These are phyloP conservation scores for Saguinus midas DNA, from an alignment of 2,113 vertebrate genomes.

Conservation along the genomic window DNA sequence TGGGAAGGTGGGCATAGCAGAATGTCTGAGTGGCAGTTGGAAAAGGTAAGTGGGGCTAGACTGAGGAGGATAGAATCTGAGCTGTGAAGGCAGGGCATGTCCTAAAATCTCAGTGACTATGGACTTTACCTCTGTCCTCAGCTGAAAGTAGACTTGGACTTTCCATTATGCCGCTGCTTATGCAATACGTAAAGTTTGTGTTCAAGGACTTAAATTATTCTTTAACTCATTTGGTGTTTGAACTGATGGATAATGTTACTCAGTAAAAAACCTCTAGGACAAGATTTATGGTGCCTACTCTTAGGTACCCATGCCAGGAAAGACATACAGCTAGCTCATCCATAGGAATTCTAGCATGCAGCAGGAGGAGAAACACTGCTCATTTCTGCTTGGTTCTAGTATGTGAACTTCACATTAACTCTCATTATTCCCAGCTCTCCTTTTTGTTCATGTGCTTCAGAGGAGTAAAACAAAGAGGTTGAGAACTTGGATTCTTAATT, in stretches of 20 bases:
- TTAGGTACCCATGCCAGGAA: not conserved
- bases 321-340: not conserved
- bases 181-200: not conserved
- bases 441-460: not conserved
- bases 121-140: not conserved
- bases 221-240: not conserved
- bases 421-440: not conserved
- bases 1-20: not conserved
- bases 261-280: not conserved
- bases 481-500: not conserved
- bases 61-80: not conserved
- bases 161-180: not conserved
- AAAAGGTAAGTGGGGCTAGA: not conserved
- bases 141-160: not conserved
- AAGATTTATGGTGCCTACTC: not conserved
- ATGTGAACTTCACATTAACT: not conserved
- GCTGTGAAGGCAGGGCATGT: not conserved
- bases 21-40: not conserved
- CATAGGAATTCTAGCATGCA: accelerated
- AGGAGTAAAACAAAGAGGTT: not conserved
- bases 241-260: not conserved
- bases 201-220: not conserved
- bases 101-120: not conserved
- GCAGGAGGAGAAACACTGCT: not conserved
- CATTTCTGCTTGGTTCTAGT: not conserved